These are phyloP conservation scores for Diaphora mendica DNA, from an alignment of 2,888 invertebrate genomes.

Conservation along the genomic window DNA sequence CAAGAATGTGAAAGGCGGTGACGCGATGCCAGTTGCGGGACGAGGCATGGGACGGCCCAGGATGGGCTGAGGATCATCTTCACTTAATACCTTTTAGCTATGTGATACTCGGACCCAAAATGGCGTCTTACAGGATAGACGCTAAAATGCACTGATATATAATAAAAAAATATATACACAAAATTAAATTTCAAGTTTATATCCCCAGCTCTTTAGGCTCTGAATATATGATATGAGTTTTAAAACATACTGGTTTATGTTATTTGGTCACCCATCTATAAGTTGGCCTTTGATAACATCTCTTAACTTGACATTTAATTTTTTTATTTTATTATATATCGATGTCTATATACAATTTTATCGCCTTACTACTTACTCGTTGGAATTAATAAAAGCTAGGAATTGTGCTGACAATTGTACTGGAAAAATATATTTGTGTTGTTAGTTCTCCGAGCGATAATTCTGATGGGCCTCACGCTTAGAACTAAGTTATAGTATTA, in stretches of 20 bases:
- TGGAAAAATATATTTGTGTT: neutral
- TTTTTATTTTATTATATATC: conserved; percentile 3
- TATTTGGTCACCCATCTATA: neutral
- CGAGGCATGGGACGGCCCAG: conserved; percentile 93
- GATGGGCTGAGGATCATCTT: conserved; percentile 74
- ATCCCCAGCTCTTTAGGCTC: too few relatives aligned
- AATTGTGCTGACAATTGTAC: neutral
- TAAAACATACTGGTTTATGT: neutral
- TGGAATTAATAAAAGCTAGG: neutral
- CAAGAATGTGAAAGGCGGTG: conserved; percentile 92
- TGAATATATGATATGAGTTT: too few relatives aligned
- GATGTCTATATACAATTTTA: neutral
- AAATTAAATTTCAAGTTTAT: too few relatives aligned
- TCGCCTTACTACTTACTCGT: conserved; percentile 13
- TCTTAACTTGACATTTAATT: neutral
- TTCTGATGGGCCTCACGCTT: conserved; percentile 34
- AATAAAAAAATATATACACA: neutral
- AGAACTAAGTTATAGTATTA: conserved; percentile 54
- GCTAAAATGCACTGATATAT: conserved; percentile 7
- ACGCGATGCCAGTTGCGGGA: conserved; percentile 80
- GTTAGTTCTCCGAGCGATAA: neutral
- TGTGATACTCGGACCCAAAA: neutral
- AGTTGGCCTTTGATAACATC: neutral
- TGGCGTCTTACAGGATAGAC: conserved; percentile 5
- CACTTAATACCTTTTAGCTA: neutral